Evolutionary conservation across 2,888 invertebrate genomes (phyloP), one percentile per base, ranked within the genome.

Genomic region (Carpatolechia fugitivella): DNA sequence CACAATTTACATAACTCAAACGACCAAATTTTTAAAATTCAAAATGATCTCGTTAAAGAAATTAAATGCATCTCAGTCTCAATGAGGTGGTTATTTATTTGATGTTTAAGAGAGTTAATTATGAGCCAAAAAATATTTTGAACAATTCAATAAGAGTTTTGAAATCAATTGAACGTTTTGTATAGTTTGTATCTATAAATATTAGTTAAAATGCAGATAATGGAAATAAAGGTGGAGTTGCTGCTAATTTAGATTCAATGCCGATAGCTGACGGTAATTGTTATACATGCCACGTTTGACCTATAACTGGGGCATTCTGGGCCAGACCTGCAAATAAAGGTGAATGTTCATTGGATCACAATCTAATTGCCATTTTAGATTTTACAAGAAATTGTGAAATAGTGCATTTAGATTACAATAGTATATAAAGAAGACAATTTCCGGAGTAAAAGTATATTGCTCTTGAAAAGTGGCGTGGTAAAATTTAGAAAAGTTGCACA

Each of bases 231-330:
- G 49, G 51, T 58, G 53, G 57, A 58, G 59, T 63, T 60, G 59
- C 56, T 59, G 59, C 60, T 62, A 64, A 65, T 64, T 64, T 62
- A 64, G 64, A 64, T 65, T 62, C 61, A 62, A 56, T 58, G 51
- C 57, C 56, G 61, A 65, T 65, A 62, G 52, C 51, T 44, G 47
- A 20, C 14, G 36, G 53, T 57, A 56, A 61, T 60, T 58, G 60
- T 61, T 56, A 61, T 55, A 64, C 62, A 58, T 53, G 59, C 50
- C 58, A 44, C 57, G 57, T 52, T 56, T 56, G 59, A 58, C 58
- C 58, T 58, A 58, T 56, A 62, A 62, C 60, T 62, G 54, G 61
- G 59, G 62, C 62, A 52, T 51, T 44, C 35, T 57, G 49, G 46
- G 60, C 54, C 55, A 57, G 51, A 51, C 54, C 56, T 47, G 13